Evolutionary conservation across 1,140 invertebrate species (phyloP), one percentile per base, ranked within the genome.

Genomic region (Littorina saxatilis): DNA sequence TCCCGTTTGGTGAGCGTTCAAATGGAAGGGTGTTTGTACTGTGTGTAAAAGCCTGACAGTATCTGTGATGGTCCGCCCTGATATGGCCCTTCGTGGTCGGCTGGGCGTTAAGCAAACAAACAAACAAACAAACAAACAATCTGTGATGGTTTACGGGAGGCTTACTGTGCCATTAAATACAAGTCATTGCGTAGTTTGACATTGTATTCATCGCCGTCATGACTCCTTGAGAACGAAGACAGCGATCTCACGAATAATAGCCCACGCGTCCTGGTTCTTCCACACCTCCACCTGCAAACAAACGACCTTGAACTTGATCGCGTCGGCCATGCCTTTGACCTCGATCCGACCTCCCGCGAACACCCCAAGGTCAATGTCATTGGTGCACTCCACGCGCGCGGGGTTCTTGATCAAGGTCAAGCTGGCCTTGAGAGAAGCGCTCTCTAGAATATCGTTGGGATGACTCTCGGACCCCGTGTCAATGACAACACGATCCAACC

Each of bases 191-290:
- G n/a, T n/a, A n/a, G n/a, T n/a, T n/a, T n/a, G n/a, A n/a, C n/a
- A n/a, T n/a, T n/a, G n/a, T n/a, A n/a, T n/a, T n/a, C n/a, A n/a
- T n/a, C n/a, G n/a, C n/a, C n/a, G n/a, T n/a, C n/a, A n/a, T n/a
- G n/a, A 47, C 39, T 61, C 37, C 11, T 40, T 15, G 0, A 17
- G 35, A 15, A 85, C 50, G 81, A 88, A 89, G 27, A 89, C 83
- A 2, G 87, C 87, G 35, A 89, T 87, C 84, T 89, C 88, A 73
- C 82, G 82, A 1, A 89, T 83, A 39, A 89, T 87, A 17, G 85
- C 47, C 87, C 87, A 88, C 32, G 80, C 68, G 1, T 37, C 20
- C 58, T 88, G 87, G 23, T 74, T 43, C 20, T 66, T 77, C n/a
- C 84, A 86, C 9, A 88, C 50, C 61, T 79, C 80, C 13, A 89